Percentiles rank a stretch among this genome's conserved stretches.
Conservation (phyloP, 1,140 invertebrate genomes). For the Drosophila hydei region DNA sequence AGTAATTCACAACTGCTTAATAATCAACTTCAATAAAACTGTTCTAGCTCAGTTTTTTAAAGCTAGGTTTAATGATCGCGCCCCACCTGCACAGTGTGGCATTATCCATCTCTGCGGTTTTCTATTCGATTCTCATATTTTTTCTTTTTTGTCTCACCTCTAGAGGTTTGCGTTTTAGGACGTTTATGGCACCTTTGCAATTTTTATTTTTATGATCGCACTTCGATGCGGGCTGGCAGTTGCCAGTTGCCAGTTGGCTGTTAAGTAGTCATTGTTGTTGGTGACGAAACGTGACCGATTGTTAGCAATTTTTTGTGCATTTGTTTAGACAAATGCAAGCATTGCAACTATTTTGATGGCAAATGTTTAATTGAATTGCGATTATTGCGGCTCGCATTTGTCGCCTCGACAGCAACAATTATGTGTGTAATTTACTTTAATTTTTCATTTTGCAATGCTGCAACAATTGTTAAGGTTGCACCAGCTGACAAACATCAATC, state of each 20-base stretch:
- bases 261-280: constrained; percentile 23
- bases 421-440: constrained; percentile 76
- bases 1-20: too few species aligned
- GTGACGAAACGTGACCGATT: constrained; percentile 76
- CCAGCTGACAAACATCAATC: constrained; percentile 80
- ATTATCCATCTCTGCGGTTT: too few species aligned
- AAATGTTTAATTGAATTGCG: constrained; percentile 77
- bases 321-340: constrained; percentile 27
- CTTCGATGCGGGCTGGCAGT: constrained; percentile 57
- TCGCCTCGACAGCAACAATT: constrained; percentile 64
- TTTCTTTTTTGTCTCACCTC: constrained; percentile 13
- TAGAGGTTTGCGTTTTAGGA: constrained; percentile 12
- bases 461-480: constrained; percentile 61
- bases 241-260: constrained; percentile 39
- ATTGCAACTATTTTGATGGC: constrained; percentile 48
- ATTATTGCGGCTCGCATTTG: constrained; percentile 35
- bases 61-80: too few species aligned
- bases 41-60: too few species aligned
- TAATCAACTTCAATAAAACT: too few species aligned
- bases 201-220: constrained; percentile 70
- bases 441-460: constrained; percentile 52
- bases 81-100: too few species aligned
- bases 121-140: too few species aligned
- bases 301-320: constrained; percentile 44
- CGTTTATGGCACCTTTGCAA: constrained; percentile 54